Evolutionary conservation across 1,140 invertebrate species (phyloP).

Genomic region (Coboldia fuscipes): DNA sequence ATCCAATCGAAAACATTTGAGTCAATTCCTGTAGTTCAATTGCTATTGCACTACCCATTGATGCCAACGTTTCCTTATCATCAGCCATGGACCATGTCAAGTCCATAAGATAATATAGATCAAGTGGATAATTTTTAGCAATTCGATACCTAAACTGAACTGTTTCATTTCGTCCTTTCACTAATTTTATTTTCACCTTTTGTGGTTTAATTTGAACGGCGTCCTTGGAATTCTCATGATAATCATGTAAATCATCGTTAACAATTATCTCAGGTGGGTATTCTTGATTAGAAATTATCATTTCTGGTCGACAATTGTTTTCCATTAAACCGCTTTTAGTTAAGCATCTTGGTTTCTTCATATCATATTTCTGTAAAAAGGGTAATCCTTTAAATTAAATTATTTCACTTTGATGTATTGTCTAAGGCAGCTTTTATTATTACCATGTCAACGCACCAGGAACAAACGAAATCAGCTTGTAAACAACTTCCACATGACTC

Average conservation of each 20-base stretch:
- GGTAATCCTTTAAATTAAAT: not conserved
- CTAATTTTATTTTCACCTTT: slow-evolving; percentile 25
- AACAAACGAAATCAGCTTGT: slow-evolving; percentile 11
- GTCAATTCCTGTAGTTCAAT: slow-evolving; percentile 47
- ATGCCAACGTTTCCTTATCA: slow-evolving; percentile 58
- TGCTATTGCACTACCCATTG: slow-evolving; percentile 44
- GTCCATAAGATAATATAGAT: slow-evolving; percentile 84
- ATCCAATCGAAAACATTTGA: slow-evolving; percentile 59
- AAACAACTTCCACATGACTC: slow-evolving; percentile 20
- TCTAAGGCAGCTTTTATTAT: not conserved
- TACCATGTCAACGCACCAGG: slow-evolving; percentile 24
- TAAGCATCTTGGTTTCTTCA: slow-evolving; percentile 10
- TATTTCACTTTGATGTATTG: not conserved
- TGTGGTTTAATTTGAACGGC: slow-evolving; percentile 39
- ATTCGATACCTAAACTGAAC: slow-evolving; percentile 31
- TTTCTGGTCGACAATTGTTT: slow-evolving; percentile 8
- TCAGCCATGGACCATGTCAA: slow-evolving; percentile 75
- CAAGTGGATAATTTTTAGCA: slow-evolving; percentile 70
- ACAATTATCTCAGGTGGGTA: slow-evolving; percentile 10
- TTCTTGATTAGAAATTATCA: slow-evolving; percentile 14
- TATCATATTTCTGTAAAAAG: slow-evolving; percentile 7
- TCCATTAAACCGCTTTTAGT: slow-evolving; percentile 8
- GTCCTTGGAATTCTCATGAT: slow-evolving; percentile 13
- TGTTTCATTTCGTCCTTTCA: slow-evolving; percentile 24
- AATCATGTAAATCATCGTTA: slow-evolving; percentile 22